phyloP scores from a whole-genome alignment of 2,888 invertebrate species.

The Drosophila prostipennis region DNA sequence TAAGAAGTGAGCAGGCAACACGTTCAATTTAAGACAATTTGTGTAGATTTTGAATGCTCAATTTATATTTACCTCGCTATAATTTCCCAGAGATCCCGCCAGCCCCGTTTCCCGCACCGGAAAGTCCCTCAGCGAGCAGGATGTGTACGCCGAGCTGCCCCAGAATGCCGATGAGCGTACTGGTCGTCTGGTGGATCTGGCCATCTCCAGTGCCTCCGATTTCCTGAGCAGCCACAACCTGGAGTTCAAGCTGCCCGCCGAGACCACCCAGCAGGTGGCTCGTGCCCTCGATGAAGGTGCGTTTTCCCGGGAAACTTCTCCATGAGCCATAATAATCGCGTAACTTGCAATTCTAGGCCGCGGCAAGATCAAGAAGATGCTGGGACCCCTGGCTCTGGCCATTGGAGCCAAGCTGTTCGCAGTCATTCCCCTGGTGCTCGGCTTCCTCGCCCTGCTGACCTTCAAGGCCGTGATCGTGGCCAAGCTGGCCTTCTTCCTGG shows the following conservation, averaged over 20 bases:
- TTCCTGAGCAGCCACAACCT: conserved; percentile 87
- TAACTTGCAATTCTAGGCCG: conserved; percentile 85
- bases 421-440: conserved; percentile 89
- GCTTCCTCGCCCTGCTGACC: conserved; percentile 89
- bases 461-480: conserved; percentile 91
- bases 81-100: conserved; percentile 81
- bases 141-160: conserved; percentile 86
- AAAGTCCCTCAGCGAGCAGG: conserved; percentile 84
- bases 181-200: conserved; percentile 85
- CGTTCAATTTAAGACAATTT: background rate
- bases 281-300: conserved; percentile 92
- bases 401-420: conserved; percentile 90
- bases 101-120: conserved; percentile 80
- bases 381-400: conserved; percentile 88
- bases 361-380: conserved; percentile 90
- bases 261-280: conserved; percentile 87
- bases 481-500: conserved; percentile 91
- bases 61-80: background rate
- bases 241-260: conserved; percentile 89
- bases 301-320: background rate
- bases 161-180: conserved; percentile 85
- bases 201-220: conserved; percentile 86
- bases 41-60: too few species aligned
- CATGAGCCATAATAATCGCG: background rate
- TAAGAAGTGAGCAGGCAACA: background rate